Percentiles rank a stretch among this genome's conserved stretches.
Conservation (phyloP, 2,113 vertebrate genomes). For the Stictonetta naevosa region DNA sequence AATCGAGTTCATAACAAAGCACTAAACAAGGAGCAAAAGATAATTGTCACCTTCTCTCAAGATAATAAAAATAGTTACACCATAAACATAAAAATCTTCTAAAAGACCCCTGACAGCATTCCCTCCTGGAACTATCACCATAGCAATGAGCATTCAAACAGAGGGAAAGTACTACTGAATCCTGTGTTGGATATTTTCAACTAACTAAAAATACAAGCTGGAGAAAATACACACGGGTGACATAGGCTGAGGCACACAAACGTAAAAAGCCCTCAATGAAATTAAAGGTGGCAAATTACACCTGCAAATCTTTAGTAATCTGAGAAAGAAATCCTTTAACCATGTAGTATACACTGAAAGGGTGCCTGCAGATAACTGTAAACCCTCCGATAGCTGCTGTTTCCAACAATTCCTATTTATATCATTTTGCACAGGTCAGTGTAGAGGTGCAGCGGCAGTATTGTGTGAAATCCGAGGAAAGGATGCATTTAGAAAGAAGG, state of each 20-base stretch:
- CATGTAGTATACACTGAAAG: not conserved
- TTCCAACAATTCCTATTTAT: not conserved
- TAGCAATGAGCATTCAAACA: constrained; percentile 39
- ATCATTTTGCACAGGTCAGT: not conserved
- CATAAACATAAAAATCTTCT: constrained; percentile 51
- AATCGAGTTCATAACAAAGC: not conserved
- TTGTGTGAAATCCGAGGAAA: not conserved
- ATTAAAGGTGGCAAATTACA: constrained; percentile 29
- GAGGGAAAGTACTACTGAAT: constrained; percentile 8
- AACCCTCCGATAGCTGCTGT: not conserved
- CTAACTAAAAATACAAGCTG: constrained; percentile 49
- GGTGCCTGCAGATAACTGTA: not conserved
- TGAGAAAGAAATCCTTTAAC: not conserved
- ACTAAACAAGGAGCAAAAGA: constrained; percentile 47
- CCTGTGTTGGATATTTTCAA: constrained; percentile 14
- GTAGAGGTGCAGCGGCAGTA: not conserved
- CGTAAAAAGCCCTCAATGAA: not conserved
- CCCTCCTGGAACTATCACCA: constrained; percentile 47
- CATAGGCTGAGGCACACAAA: not conserved
- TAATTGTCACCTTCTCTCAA: constrained; percentile 43
- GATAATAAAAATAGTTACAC: constrained; percentile 43
- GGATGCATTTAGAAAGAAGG: not conserved
- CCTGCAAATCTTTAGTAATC: not conserved
- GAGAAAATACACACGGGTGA: not conserved
- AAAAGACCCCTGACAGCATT: constrained; percentile 22